Conservation (phyloP, 2,888 invertebrate genomes). For the Syrista parreyssii region DNA sequence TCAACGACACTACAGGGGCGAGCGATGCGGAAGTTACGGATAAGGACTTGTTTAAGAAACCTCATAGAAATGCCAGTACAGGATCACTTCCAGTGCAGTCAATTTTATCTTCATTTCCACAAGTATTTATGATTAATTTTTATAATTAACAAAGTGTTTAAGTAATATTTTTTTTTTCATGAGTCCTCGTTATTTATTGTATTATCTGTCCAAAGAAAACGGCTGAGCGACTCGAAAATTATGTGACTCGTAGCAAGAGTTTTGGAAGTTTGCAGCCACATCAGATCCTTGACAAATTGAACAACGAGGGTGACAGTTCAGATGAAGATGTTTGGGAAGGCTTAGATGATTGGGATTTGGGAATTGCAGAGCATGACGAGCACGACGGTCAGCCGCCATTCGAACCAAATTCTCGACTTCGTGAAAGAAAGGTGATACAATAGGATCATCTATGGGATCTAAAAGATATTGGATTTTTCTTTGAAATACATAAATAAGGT, state of each 20-base stretch:
- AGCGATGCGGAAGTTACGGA: background rate
- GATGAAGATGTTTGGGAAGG: constrained; percentile 68
- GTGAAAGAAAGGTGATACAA: constrained; percentile 17
- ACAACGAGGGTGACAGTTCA: constrained; percentile 55
- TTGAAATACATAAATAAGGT: background rate
- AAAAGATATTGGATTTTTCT: background rate
- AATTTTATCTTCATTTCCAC: constrained; percentile 33
- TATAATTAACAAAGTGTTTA: background rate
- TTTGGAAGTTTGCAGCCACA: constrained; percentile 67
- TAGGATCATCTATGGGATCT: background rate
- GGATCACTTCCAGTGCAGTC: constrained; percentile 29
- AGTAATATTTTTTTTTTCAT: background rate
- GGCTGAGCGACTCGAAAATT: constrained; percentile 64
- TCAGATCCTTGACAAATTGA: constrained; percentile 63
- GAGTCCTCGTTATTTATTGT: background rate
- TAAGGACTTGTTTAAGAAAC: constrained; percentile 10
- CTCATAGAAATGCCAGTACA: constrained; percentile 25
- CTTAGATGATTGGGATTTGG: constrained; percentile 68
- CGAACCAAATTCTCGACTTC: constrained; percentile 15
- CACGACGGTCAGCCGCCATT: constrained; percentile 25
- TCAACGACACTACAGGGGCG: constrained; percentile 33
- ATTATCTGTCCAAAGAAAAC: constrained; percentile 40
- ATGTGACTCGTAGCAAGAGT: constrained; percentile 66
- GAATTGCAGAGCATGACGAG: constrained; percentile 63
- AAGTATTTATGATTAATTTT: constrained; percentile 26